Conservation (phyloP, 2,888 invertebrate species). For the Thymelicus acteon region DNA sequence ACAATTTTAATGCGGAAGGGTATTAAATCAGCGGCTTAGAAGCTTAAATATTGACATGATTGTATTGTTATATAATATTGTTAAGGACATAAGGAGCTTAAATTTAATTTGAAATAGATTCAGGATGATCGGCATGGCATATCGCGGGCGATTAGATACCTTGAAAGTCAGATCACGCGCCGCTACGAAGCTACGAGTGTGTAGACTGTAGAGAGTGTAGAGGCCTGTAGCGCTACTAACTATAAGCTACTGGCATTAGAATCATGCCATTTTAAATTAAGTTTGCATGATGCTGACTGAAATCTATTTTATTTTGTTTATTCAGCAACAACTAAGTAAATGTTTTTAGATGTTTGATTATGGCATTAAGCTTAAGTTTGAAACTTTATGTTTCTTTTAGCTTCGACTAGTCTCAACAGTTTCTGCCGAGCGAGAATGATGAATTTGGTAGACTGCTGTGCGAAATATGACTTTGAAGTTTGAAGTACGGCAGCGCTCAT, state of each 20-base stretch:
- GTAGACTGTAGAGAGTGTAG: conserved; percentile 30
- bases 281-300: no score
- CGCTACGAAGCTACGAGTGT: conserved; percentile 43
- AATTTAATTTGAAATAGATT: conserved; percentile 77
- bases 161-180: conserved; percentile 67
- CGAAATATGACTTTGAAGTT: no score
- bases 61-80: conserved; percentile 8
- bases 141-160: conserved; percentile 64
- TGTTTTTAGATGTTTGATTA: no score
- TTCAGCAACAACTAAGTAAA: no score
- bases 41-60: background rate
- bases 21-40: background rate
- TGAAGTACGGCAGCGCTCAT: no score
- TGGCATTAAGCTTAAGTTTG: no score
- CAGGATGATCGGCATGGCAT: conserved; percentile 59
- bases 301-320: no score
- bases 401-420: no score
- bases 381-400: no score
- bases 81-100: conserved; percentile 58
- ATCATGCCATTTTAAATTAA: background rate
- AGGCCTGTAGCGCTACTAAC: background rate
- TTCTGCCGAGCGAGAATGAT: no score
- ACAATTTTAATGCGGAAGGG: no score
- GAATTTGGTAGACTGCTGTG: no score
- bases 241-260: background rate